Base-by-base conservation (phyloP, 2,888 invertebrate species). In the Limnephilus lunatus region DNA sequence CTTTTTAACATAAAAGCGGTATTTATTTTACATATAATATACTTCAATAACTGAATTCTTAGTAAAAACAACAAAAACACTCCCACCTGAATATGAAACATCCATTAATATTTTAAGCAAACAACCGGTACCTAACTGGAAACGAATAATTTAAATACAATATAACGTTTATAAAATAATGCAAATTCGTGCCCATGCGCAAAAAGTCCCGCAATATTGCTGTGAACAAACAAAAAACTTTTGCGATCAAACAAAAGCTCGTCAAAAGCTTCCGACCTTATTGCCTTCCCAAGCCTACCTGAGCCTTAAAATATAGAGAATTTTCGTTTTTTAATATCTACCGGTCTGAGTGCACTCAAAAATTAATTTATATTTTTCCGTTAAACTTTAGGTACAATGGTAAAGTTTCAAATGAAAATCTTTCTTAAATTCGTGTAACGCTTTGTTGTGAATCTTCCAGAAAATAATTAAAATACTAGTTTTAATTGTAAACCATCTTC, bases 321-420 rank as follows among this genome's bases (percentile, higher is more conserved):
- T n/a, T 53, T 35, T 53, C 39, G 85, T 85, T 39, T 82, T 39
- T 85, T 68, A 35, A 35, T 85, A 68, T 15, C 44, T n/a, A 31
- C 30, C 53, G 31, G 44, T 80, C 53, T 48, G 25, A 30, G 83
- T 88, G 91, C 83, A 87, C 53, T 83, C 82, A 48, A 15, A 91
- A 91, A 91, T 87, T 91, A 83, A 88, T 91, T 90, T 87, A 81
- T 87, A 81, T 86, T 87, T 91, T 91, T 91, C 91, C 87, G 87
- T 31, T 53, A 39, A 14, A 82, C 30, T 88, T 88, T 82, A 48
- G 80, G 87, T 88, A 39, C n/a, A 32, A 86, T 81, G 19, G 87
- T 3, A 82, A 88, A 91, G 87, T 91, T 91, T 82, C 82, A 30
- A 48, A 85, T 87, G 53, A 87, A 87, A 86, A 87, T 19, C 19